phyloP scores from a whole-genome alignment of 2,113 vertebrate species.

The Mellivora capensis region DNA sequence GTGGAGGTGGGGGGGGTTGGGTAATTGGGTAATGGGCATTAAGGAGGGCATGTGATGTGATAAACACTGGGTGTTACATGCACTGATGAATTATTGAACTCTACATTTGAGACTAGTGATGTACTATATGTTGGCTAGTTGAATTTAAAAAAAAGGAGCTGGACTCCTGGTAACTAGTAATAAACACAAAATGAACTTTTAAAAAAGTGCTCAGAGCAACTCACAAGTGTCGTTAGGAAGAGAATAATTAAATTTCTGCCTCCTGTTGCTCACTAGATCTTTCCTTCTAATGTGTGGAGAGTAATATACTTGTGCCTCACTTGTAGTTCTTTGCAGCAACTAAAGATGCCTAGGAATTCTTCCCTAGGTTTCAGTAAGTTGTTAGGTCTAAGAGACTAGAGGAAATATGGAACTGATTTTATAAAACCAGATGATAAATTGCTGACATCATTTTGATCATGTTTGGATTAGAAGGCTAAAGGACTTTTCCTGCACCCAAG shows the following conservation, averaged over 20 bases:
- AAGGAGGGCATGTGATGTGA: no score
- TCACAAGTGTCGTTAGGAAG: not conserved
- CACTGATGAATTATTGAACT: not conserved
- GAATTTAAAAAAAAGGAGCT: not conserved
- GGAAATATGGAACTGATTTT: not conserved
- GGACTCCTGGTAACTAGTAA: not conserved
- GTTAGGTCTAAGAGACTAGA: not conserved
- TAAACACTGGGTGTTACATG: no score
- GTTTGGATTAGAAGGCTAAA: not conserved
- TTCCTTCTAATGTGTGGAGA: not conserved
- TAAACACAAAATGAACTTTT: not conserved
- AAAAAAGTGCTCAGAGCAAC: not conserved
- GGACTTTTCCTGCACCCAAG: not conserved
- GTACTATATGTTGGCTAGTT: not conserved
- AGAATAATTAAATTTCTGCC: not conserved
- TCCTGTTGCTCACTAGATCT: not conserved
- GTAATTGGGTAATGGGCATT: no score
- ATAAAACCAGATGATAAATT: not conserved
- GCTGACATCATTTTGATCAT: not conserved
- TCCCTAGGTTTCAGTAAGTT: not conserved
- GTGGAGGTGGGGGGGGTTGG: no score
- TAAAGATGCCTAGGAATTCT: not conserved
- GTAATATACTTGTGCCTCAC: not conserved
- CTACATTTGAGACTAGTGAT: not conserved
- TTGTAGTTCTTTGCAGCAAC: not conserved